Conservation (phyloP, 2,797 vertebrate genomes). For the Coregonus ussuriensis region DNA sequence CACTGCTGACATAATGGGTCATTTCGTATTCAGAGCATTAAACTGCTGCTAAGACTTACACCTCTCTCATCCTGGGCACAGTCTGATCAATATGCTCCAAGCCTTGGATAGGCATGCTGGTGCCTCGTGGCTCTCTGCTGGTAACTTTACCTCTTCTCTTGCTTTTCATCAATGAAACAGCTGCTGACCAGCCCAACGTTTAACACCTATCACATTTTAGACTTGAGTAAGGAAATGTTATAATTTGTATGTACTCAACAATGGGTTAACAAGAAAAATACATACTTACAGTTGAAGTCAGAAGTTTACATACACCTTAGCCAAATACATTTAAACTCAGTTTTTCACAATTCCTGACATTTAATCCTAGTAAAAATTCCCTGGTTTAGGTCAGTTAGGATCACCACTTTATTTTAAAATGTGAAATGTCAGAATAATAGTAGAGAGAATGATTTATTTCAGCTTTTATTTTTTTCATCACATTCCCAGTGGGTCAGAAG, state of each 20-base stretch:
- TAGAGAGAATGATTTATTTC: too few species aligned
- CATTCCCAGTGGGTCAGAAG: too few species aligned
- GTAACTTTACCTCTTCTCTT: background rate
- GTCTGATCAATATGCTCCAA: slow-evolving; percentile 43
- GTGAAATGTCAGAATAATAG: too few species aligned
- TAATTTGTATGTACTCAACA: background rate
- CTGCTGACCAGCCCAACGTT: slow-evolving; percentile 12
- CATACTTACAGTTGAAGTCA: background rate
- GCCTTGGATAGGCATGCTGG: slow-evolving; percentile 32
- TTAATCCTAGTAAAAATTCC: too few species aligned
- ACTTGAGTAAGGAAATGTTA: background rate
- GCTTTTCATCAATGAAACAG: slow-evolving; percentile 8
- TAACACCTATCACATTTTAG: background rate
- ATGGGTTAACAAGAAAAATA: background rate
- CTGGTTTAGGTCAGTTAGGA: too few species aligned
- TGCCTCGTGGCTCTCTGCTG: slow-evolving; percentile 5
- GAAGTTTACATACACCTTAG: too few species aligned
- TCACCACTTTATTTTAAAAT: too few species aligned
- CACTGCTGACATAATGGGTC: slow-evolving; percentile 43
- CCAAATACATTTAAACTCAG: too few species aligned
- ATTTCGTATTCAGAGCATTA: slow-evolving; percentile 58
- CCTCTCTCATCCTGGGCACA: slow-evolving; percentile 32
- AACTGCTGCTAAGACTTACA: slow-evolving; percentile 44
- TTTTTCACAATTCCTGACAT: too few species aligned
- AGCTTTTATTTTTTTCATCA: too few species aligned